A percentile compares a stretch with the other conserved stretches of the same genome.
Conservation (phyloP, 2,888 invertebrate species). For the Epicampocera succincta region DNA sequence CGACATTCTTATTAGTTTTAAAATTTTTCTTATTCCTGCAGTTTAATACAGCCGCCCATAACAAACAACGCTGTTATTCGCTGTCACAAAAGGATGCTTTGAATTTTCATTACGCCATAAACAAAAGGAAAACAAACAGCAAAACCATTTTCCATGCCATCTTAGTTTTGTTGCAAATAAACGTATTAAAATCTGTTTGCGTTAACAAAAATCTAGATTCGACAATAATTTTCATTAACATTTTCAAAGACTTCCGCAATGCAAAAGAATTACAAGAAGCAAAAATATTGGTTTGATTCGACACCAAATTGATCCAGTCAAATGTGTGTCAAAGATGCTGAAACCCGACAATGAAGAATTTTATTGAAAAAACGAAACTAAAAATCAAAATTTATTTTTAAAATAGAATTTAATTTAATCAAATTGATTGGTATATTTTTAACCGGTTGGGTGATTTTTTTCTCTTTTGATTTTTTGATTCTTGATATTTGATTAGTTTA, state of each 20-base stretch:
- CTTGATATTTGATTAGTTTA: slow-evolving; percentile 52
- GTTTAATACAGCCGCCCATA: too few relatives aligned
- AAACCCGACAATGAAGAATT: background rate
- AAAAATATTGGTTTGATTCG: background rate
- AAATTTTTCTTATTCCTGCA: too few relatives aligned
- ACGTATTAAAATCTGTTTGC: too few relatives aligned
- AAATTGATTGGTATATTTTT: background rate
- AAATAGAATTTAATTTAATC: background rate
- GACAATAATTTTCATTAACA: too few relatives aligned
- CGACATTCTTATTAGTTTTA: too few relatives aligned
- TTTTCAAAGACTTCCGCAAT: slow-evolving; percentile 2
- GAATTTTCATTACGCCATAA: too few relatives aligned
- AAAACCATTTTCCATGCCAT: too few relatives aligned
- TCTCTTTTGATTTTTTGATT: background rate
- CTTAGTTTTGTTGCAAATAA: too few relatives aligned
- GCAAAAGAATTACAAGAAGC: background rate
- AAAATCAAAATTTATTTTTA: slow-evolving; percentile 20
- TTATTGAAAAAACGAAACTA: slow-evolving; percentile 3
- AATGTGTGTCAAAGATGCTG: slow-evolving; percentile 24
- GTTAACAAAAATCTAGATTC: too few relatives aligned
- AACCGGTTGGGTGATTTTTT: background rate
- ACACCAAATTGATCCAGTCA: background rate
- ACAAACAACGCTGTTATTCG: too few relatives aligned
- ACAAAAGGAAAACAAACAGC: too few relatives aligned
- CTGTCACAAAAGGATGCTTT: too few relatives aligned